Base-by-base conservation (phyloP, 2,797 vertebrate genomes). In the Thamnophis elegans region DNA sequence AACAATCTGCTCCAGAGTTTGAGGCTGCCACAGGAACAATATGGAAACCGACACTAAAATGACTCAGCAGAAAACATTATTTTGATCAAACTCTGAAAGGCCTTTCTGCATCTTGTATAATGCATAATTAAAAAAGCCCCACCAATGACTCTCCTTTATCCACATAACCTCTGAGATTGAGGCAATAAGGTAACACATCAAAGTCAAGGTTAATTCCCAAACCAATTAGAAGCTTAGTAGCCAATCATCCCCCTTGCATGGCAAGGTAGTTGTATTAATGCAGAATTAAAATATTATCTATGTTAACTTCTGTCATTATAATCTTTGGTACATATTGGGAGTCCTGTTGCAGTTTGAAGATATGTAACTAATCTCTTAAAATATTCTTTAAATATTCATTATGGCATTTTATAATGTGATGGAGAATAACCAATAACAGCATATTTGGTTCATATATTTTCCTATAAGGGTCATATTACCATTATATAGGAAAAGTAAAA, bases 81-180 rank as follows among this genome's bases (percentile, higher is more conserved):
- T 94, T 87, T 92, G 94, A 94, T n/a, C 78, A 86, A 25, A 22
- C 12, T 78, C 36, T 36, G 73, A 20, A 56, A 90, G 59, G 13
- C 4, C 16, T 90, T 87, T 56, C 20, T 87, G 13, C 18, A 78
- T 92, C 62, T 42, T 58, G 25, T 28, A 53, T 58, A 90, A 90
- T 58, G 22, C 16, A 73, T 73, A 92, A 90, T 92, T 26, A 5
- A 62, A 32, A 32, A 68, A 4, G 3, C 26, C 26, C 25, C 32
- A 65, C 18, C n/a, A 26, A 59, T 26, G 55, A 59, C 26, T 7
- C 16, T 89, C 85, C 56, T 90, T 90, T 78, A 90, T 85, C 42
- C 36, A 13, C 12, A 14, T 36, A 56, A 18, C 32, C 53, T 90
- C 53, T 13, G 53, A 65, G 73, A 86, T 20, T 53, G 22, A 90